Percentiles rank a stretch among this genome's conserved stretches.
Conservation (phyloP, 2,888 invertebrate genomes). For the Acanthacorydalis orientalis region DNA sequence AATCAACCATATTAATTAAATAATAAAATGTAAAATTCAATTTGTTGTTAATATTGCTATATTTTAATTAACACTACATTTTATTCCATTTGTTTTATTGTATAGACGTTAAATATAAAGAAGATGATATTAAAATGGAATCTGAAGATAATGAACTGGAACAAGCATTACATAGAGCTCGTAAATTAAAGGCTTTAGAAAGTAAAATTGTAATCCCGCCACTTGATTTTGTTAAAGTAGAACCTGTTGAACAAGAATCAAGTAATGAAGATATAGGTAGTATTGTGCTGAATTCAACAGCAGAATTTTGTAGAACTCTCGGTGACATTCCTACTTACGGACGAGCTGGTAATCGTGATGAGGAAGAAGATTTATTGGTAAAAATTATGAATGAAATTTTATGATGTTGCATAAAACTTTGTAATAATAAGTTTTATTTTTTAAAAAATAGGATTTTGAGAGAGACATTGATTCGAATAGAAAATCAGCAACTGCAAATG, state of each 20-base stretch:
- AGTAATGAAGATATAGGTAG: constrained; percentile 22
- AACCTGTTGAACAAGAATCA: constrained; percentile 17
- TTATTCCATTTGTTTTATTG: background rate
- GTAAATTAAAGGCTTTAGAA: constrained; percentile 36
- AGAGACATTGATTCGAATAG: constrained; percentile 25
- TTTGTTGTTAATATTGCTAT: constrained; percentile 5
- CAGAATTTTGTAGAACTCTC: constrained; percentile 90
- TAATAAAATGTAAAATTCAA: too few relatives aligned
- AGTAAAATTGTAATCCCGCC: constrained; percentile 18
- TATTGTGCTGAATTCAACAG: constrained; percentile 82
- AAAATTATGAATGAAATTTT: constrained; percentile 8
- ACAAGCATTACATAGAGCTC: constrained; percentile 36
- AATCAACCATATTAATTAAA: too few relatives aligned
- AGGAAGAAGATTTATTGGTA: constrained; percentile 50
- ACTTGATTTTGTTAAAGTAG: constrained; percentile 20
- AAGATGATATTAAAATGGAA: constrained; percentile 40
- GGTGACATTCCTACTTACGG: constrained; percentile 91
- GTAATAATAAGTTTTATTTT: background rate
- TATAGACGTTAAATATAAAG: constrained; percentile 25
- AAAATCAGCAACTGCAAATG: constrained; percentile 24
- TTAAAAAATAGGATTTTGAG: constrained; percentile 32
- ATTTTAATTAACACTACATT: background rate
- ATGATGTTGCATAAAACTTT: background rate
- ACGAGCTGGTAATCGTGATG: constrained; percentile 76
- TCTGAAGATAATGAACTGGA: constrained; percentile 35